Evolutionary conservation across 2,888 invertebrate species (phyloP).

Genomic region (Phragmatobia fuliginosa): DNA sequence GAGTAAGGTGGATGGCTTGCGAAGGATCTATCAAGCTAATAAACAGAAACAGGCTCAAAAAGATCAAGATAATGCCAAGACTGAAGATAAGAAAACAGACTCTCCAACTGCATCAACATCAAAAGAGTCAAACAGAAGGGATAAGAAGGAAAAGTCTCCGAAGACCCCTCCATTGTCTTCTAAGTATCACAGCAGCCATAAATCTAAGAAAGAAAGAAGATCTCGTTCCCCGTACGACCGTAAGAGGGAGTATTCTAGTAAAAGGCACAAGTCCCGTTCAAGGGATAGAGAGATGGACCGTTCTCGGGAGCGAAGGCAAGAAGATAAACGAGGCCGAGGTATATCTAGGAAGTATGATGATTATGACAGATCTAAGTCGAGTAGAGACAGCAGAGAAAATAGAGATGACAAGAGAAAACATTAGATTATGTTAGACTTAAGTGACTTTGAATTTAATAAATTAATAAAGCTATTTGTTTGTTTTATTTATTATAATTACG

Average conservation of each 20-base stretch:
- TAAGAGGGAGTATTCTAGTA: constrained; percentile 79
- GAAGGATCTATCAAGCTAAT: constrained; percentile 80
- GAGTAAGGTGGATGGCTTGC: constrained; percentile 73
- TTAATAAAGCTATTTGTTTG: not conserved
- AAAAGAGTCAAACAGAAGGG: constrained; percentile 74
- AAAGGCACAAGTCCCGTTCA: constrained; percentile 81
- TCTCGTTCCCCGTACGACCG: constrained; percentile 83
- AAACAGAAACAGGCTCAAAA: constrained; percentile 77
- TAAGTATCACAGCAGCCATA: constrained; percentile 80
- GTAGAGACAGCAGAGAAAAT: constrained; percentile 72
- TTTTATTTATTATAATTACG: not conserved
- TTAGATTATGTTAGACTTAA: constrained; percentile 46
- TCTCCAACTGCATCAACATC: constrained; percentile 81
- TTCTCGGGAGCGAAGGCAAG: constrained; percentile 74
- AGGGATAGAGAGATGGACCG: constrained; percentile 77
- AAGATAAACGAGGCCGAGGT: constrained; percentile 72
- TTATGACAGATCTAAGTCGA: constrained; percentile 79
- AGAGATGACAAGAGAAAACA: constrained; percentile 80
- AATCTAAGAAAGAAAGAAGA: constrained; percentile 77
- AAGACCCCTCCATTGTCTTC: constrained; percentile 83
- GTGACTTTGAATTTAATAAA: constrained; percentile 4
- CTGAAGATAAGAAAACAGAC: constrained; percentile 77
- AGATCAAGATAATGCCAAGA: constrained; percentile 71
- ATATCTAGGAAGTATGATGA: constrained; percentile 81
- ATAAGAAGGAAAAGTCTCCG: constrained; percentile 82